Percentiles rank a stretch among this genome's conserved stretches.
Conservation (phyloP, 2,797 vertebrate species). For the Enoplosus armatus region DNA sequence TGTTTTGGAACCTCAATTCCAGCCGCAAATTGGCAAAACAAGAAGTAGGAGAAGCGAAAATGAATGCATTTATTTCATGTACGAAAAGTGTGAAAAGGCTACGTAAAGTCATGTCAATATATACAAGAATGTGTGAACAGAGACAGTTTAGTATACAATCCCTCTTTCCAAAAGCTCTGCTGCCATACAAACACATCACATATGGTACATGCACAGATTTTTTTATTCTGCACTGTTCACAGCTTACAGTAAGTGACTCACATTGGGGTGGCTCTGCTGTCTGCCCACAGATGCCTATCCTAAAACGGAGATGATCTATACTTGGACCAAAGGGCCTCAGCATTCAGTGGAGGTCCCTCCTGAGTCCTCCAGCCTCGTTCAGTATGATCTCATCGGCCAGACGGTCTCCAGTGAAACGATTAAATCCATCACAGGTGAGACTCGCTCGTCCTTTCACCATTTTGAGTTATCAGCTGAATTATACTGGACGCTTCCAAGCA, state of each 20-base stretch:
- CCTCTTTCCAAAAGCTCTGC: neutral
- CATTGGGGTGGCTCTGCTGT: slow-evolving; percentile 23
- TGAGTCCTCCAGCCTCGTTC: slow-evolving; percentile 98
- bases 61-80: neutral
- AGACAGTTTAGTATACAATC: neutral
- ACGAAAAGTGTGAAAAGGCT: too few relatives aligned
- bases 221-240: neutral
- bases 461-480: neutral
- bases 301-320: slow-evolving; percentile 98
- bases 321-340: slow-evolving; percentile 97
- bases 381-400: slow-evolving; percentile 97
- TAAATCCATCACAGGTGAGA: slow-evolving; percentile 96
- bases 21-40: too few relatives aligned
- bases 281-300: slow-evolving; percentile 94
- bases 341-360: slow-evolving; percentile 97
- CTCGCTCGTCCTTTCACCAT: neutral
- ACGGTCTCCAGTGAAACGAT: slow-evolving; percentile 96
- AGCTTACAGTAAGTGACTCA: slow-evolving; percentile 39
- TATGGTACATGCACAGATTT: neutral
- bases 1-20: too few relatives aligned
- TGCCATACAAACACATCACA: neutral
- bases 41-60: neutral
- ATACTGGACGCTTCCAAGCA: neutral
- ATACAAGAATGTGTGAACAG: neutral
- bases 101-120: neutral